A percentile compares a stretch with the other conserved stretches of the same genome.
Conservation (phyloP, 2,797 vertebrate genomes). For the Sylvilagus floridanus region DNA sequence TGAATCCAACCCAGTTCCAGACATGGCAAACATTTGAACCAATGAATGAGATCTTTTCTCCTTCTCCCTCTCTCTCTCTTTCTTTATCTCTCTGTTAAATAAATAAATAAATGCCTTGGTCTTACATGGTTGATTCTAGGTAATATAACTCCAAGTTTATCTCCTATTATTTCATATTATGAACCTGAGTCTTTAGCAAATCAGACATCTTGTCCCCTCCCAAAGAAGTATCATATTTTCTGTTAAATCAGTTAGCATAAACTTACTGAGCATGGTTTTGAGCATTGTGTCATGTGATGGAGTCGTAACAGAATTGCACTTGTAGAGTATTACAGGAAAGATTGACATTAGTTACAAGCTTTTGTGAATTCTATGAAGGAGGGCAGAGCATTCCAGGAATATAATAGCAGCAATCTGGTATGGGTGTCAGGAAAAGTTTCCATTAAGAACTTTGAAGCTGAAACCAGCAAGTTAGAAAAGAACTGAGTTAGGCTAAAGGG, state of each 20-base stretch:
- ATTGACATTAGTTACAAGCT: background rate
- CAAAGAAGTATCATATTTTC: background rate
- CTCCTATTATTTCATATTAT: background rate
- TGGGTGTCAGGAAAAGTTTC: background rate
- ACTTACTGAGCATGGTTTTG: background rate
- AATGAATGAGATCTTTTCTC: too few species aligned
- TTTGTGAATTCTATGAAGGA: background rate
- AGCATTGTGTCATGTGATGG: background rate
- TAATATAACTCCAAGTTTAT: background rate
- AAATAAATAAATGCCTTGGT: background rate
- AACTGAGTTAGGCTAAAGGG: background rate
- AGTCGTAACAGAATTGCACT: background rate
- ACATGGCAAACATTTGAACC: too few species aligned
- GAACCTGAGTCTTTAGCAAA: background rate
- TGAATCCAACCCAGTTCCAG: too few species aligned
- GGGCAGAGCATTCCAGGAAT: background rate
- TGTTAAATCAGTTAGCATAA: background rate
- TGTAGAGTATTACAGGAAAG: background rate
- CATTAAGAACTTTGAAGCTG: background rate
- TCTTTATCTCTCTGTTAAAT: too few species aligned
- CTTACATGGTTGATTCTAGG: slow-evolving; percentile 18
- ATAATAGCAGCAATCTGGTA: background rate
- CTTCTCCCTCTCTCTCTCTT: too few species aligned
- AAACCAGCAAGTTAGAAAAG: background rate
- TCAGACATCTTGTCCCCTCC: background rate